Evolutionary conservation across 1,140 invertebrate species (phyloP), one percentile per base, ranked within the genome.

Genomic region (Popillia japonica): DNA sequence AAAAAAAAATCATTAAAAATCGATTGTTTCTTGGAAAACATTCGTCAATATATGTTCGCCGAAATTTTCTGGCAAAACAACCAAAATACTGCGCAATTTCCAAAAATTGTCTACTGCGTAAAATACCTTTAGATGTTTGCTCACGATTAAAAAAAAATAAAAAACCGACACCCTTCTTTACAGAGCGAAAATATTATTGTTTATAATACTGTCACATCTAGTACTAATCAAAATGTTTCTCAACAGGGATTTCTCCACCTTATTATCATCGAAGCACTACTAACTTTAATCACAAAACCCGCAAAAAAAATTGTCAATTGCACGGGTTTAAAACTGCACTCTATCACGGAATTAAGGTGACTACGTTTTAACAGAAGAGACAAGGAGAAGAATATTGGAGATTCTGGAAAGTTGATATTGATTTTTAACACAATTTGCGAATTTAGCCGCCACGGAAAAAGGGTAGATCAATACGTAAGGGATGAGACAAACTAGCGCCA

Each of bases 361-460:
- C 40, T 41, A n/a, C 17, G 72, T 42, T 42, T 42, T 74, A 41
- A 7, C 6, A 74, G 14, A 34, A 34, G 4, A 9, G 20, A 74
- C 42, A 74, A 74, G n/a, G 72, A n/a, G 6, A 74, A 22, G 20
- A 40, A 41, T 48, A 74, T 42, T 17, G 42, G 61, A 3, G 61
- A 68, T 68, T 68, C 75, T 76, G 22, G 75, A 76, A 40, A 64
- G 27, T 64, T 40, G 55, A 34, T 77, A 77, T 77, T 77, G 76
- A 77, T 77, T 64, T 77, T 77, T 42, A n/a, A 34, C 44, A 48
- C 10, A 14, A 48, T 48, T 23, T 17, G 22, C 59, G 61, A 68
- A 3, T 68, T 68, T 68, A 3, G 61, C 23, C 61, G 22, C 61
- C 48, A 55, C 48, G 17, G n/a, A 68, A 68, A 27, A 10, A 23